Conservation (phyloP, 2,113 vertebrate species). For the Oncorhynchus nerka region DNA sequence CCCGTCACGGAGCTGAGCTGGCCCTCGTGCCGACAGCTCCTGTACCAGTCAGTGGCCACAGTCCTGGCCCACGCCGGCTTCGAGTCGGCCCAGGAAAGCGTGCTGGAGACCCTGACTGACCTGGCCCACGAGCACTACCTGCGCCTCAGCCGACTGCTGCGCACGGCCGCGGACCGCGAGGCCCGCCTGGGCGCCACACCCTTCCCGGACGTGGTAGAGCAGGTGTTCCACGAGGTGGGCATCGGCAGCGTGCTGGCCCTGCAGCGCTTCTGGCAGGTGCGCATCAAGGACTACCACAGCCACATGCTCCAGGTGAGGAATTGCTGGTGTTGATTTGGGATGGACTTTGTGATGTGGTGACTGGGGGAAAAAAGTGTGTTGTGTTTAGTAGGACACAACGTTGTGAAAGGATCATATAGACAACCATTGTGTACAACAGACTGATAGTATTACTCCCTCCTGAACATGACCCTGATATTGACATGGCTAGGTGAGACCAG, state of each 20-base stretch:
- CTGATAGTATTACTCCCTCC: too few species aligned
- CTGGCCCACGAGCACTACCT: constrained; percentile 92
- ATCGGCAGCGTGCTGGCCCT: constrained; percentile 92
- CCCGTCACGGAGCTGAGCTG: constrained; percentile 94
- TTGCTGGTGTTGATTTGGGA: background rate
- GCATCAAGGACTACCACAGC: constrained; percentile 96
- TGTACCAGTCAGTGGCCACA: constrained; percentile 95
- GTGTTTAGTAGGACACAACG: too few species aligned
- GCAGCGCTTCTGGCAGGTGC: constrained; percentile 97
- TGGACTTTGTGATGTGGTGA: too few species aligned
- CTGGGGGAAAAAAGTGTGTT: too few species aligned
- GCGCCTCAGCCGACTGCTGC: constrained; percentile 86
- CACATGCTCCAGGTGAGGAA: constrained; percentile 92
- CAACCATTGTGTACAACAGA: too few species aligned
- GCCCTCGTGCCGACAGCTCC: constrained; percentile 91
- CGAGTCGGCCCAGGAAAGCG: constrained; percentile 90
- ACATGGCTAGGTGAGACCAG: too few species aligned
- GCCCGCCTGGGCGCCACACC: constrained; percentile 86
- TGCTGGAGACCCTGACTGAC: constrained; percentile 93
- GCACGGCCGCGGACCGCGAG: constrained; percentile 90
- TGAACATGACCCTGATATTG: too few species aligned
- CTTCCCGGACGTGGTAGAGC: constrained; percentile 94
- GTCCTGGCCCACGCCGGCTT: constrained; percentile 94
- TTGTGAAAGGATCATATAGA: too few species aligned
- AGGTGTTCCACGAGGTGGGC: constrained; percentile 95